Percentiles rank a stretch among this genome's conserved stretches.
phyloP scores from a whole-genome alignment of 2,797 vertebrate genomes.

The Pristis pectinata region DNA sequence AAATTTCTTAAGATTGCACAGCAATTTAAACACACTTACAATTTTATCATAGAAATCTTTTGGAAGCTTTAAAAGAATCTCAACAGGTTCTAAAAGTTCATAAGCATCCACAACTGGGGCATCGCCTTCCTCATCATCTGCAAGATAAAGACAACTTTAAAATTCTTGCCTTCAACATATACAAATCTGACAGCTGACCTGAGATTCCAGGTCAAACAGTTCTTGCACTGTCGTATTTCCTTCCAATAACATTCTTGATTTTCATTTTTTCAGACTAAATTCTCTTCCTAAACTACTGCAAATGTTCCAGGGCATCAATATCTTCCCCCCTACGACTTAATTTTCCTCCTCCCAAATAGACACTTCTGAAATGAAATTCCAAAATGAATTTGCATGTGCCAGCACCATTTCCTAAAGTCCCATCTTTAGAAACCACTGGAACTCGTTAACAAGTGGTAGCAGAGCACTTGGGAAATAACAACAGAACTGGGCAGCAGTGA shows the following conservation, averaged over 20 bases:
- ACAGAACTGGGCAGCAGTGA: too few relatives aligned
- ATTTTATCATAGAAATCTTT: slow-evolving; percentile 99
- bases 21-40: slow-evolving; percentile 58
- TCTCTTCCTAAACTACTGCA: background rate
- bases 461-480: too few relatives aligned
- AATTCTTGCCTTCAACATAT: background rate
- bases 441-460: too few relatives aligned
- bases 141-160: background rate
- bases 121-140: slow-evolving; percentile 67
- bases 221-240: too few relatives aligned
- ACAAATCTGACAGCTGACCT: background rate
- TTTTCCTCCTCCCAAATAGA: background rate
- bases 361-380: background rate
- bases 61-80: slow-evolving; percentile 89
- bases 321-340: too few relatives aligned
- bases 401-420: background rate
- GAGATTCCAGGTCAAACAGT: background rate
- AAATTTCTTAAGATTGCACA: background rate
- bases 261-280: background rate
- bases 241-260: background rate
- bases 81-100: slow-evolving; percentile 86
- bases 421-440: too few relatives aligned
- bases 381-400: background rate
- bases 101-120: slow-evolving; percentile 79
- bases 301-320: too few relatives aligned